phyloP scores from a whole-genome alignment of 2,888 invertebrate genomes.

The Poecilus cupreus region DNA sequence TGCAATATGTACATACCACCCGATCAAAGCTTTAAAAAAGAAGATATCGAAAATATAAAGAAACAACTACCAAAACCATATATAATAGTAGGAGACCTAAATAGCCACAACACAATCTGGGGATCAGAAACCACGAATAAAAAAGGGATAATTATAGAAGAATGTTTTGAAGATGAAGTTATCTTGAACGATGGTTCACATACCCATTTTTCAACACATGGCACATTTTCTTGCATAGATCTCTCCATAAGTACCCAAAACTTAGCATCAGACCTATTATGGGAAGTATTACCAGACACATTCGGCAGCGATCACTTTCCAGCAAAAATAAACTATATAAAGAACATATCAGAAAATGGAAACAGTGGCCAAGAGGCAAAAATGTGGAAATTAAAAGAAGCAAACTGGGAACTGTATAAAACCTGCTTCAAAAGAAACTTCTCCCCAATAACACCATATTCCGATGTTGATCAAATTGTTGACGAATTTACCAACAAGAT shows the following conservation, averaged over 20 bases:
- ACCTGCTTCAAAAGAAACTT: no score
- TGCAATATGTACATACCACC: conserved; percentile 61
- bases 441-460: no score
- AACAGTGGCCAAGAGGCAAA: background rate
- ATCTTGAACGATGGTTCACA: background rate
- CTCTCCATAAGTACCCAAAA: conserved; percentile 51
- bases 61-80: conserved; percentile 61
- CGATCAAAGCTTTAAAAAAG: background rate
- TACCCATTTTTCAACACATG: conserved; percentile 56
- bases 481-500: no score
- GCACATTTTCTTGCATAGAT: conserved; percentile 59
- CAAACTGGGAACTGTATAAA: conserved; percentile 60
- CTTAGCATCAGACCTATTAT: conserved; percentile 47
- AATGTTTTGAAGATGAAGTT: conserved; percentile 9
- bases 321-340: background rate
- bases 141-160: conserved; percentile 60
- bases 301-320: conserved; percentile 63
- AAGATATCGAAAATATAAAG: conserved; percentile 40
- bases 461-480: no score
- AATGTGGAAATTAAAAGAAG: conserved; percentile 61
- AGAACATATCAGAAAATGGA: conserved; percentile 7
- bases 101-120: conserved; percentile 61
- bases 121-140: conserved; percentile 57
- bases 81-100: conserved; percentile 61
- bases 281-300: conserved; percentile 26